Percentiles rank a stretch among this genome's conserved stretches.
phyloP scores from a whole-genome alignment of 2,797 vertebrate genomes.

The Neosalanx taihuensis region DNA sequence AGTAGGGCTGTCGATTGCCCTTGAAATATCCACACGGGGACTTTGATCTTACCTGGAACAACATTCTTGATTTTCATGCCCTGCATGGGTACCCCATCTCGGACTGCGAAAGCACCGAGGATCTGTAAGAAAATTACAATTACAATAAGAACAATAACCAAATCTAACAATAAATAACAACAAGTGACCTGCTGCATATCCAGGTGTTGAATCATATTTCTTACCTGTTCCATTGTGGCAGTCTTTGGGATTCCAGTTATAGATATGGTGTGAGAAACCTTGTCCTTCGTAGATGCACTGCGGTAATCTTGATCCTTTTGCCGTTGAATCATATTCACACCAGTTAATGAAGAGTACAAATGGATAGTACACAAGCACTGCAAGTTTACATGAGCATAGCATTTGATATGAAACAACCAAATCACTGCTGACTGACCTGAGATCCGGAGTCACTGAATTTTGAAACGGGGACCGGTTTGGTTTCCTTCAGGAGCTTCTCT shows the following conservation, averaged over 20 bases:
- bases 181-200: background rate
- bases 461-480: conserved; percentile 67
- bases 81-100: conserved; percentile 75
- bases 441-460: conserved; percentile 71
- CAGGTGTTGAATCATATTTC: conserved; percentile 19
- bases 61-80: conserved; percentile 79
- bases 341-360: conserved; percentile 10
- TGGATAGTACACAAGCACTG: background rate
- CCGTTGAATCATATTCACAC: conserved; percentile 34
- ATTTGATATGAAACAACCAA: background rate
- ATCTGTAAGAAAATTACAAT: conserved; percentile 59
- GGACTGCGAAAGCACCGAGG: conserved; percentile 74
- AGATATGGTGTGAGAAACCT: conserved; percentile 88
- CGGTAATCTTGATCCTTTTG: conserved; percentile 82
- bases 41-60: conserved; percentile 74
- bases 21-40: conserved; percentile 48
- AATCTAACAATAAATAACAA: background rate
- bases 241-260: conserved; percentile 92
- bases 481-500: conserved; percentile 77
- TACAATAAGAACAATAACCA: background rate
- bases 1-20: conserved; percentile 54
- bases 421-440: conserved; percentile 59
- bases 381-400: background rate
- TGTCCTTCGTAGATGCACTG: conserved; percentile 77
- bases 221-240: conserved; percentile 93